These are phyloP conservation scores for Artibeus lituratus DNA, from an alignment of 2,797 vertebrate genomes.

Conservation along the genomic window DNA sequence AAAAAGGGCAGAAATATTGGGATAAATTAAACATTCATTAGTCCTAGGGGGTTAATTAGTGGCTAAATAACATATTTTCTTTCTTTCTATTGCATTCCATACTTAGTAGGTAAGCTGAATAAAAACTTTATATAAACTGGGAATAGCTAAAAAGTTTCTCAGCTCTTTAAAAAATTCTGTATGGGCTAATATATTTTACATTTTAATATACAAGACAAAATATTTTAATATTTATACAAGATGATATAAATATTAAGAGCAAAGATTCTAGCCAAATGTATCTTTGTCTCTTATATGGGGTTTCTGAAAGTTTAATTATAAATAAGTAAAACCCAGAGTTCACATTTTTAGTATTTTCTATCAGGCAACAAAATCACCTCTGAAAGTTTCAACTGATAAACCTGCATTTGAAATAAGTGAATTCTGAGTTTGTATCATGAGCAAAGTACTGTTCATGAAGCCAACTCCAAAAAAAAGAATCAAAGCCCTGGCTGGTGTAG, in stretches of 20 bases:
- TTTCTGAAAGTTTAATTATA: constrained; percentile 36
- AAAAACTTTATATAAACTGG: constrained; percentile 1
- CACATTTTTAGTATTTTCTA: background rate
- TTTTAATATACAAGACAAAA: constrained; percentile 15
- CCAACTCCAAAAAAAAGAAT: background rate
- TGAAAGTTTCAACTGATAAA: background rate
- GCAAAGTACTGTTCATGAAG: background rate
- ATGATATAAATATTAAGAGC: background rate
- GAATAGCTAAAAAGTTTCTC: background rate
- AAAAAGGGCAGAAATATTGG: background rate
- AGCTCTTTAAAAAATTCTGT: background rate
- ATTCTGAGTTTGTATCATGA: background rate
- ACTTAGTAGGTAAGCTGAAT: background rate
- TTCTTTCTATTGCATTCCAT: constrained; percentile 39
- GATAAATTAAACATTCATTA: constrained; percentile 41
- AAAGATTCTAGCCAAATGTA: background rate
- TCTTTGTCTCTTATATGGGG: background rate
- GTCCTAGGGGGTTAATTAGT: background rate
- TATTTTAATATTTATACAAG: no score
- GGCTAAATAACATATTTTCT: constrained; percentile 1
- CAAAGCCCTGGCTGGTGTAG: no score
- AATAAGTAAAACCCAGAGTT: constrained; percentile 12
- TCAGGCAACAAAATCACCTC: constrained; percentile 1
- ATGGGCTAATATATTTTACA: background rate
- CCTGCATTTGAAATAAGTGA: background rate